Evolutionary conservation across 1,140 invertebrate species (phyloP), one percentile per base, ranked within the genome.

Genomic region (Cherax destructor): DNA sequence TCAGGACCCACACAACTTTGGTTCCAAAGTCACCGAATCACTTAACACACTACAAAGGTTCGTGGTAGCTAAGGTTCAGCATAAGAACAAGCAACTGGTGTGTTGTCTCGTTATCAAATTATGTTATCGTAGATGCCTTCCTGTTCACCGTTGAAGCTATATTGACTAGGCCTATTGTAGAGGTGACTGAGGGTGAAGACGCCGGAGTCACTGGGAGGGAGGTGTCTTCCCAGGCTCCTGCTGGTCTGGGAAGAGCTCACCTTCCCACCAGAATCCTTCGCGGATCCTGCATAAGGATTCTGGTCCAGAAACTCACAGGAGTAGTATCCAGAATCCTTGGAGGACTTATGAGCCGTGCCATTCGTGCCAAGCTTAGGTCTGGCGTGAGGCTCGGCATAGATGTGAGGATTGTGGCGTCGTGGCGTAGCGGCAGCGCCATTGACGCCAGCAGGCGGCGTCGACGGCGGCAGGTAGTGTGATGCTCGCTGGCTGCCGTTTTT

Each of bases 111-210:
- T 84, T 61, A 87, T 93, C 91, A 93, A 76, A 93, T 89, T 56
- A 93, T 92, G 83, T 93, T 93, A 41, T 93, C 92, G 49, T 93
- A 93, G 24, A 93, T 93, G 52, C 92, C 92, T 24, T 93, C 92
- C 24, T 89, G 83, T 50, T 89, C 76, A 59, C 69, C 80, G 76
- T 69, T 90, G 41, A 88, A 86, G 52, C 76, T 77, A 59, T 86
- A 85, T 49, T 86, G 83, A 9, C 78, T 78, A 47, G 91, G 91
- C n/a, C 88, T 88, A 41, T 78, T 85, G 83, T 93, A 93, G 56
- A 86, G 72, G 30, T 92, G 92, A 49, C 84, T 91, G 47, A 93
- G 78, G 16, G 92, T 93, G 78, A 93, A 93, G 52, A 93, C 90
- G 11, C 92, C 92, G 0, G 92, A 93, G 69, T 93, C 92, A 72